phyloP scores from a whole-genome alignment of 2,113 vertebrate species.

The Morone saxatilis region DNA sequence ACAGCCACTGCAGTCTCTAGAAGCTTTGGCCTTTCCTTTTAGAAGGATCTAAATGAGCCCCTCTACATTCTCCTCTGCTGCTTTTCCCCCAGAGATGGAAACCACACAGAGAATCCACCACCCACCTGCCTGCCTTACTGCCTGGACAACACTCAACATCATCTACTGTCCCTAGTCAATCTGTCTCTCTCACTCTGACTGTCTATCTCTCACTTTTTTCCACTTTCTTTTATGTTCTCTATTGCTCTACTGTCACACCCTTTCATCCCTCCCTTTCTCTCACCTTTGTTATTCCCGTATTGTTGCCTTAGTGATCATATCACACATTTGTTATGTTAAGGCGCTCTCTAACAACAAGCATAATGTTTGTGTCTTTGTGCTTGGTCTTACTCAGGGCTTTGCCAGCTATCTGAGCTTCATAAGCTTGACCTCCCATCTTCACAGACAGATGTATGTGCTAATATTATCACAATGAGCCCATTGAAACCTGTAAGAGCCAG shows the following conservation, averaged over 20 bases:
- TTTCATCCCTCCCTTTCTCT: conserved; percentile 40
- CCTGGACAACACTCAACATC: conserved; percentile 67
- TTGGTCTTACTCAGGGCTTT: conserved; percentile 25
- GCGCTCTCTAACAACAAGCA: conserved; percentile 21
- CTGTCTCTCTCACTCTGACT: conserved; percentile 11
- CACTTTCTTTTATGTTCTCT: conserved; percentile 60
- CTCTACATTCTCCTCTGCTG: conserved; percentile 66
- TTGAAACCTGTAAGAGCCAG: conserved; percentile 4
- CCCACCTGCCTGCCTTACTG: conserved; percentile 61
- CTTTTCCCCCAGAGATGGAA: conserved; percentile 60
- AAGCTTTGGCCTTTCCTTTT: conserved; percentile 69
- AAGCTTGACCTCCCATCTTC: conserved; percentile 22
- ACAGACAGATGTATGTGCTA: background rate
- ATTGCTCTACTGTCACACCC: conserved; percentile 66
- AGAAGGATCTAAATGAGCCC: conserved; percentile 67
- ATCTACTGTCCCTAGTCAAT: conserved; percentile 49
- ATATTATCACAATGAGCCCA: conserved; percentile 11
- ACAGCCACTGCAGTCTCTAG: conserved; percentile 46
- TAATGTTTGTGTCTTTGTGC: conserved; percentile 33
- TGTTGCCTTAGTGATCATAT: conserved; percentile 78
- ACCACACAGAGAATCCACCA: conserved; percentile 62
- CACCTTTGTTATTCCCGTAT: conserved; percentile 68
- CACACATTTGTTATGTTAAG: conserved; percentile 62
- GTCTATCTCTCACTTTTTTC: conserved; percentile 40
- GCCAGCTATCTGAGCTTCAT: background rate